Evolutionary conservation across 2,888 invertebrate species (phyloP).

Genomic region (Tipula confusa): DNA sequence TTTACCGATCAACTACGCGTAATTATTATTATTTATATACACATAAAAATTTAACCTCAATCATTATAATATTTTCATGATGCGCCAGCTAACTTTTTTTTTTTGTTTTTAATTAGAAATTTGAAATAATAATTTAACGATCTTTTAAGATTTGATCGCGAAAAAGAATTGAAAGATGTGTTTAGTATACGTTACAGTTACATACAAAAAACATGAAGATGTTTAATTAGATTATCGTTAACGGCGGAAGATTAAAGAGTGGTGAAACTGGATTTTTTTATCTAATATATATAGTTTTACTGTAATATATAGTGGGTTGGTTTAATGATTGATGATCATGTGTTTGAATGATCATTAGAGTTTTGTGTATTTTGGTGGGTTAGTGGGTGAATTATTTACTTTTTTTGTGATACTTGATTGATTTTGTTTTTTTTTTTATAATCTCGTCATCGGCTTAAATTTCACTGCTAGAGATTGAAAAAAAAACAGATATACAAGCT

Average conservation of each 20-base stretch:
- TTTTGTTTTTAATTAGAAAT: constrained; percentile 9
- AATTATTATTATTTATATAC: neutral
- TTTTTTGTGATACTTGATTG: no score
- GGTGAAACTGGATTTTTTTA: neutral
- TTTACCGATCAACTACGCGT: neutral
- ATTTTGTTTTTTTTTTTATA: no score
- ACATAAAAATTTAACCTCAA: neutral
- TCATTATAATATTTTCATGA: neutral
- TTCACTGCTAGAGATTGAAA: no score
- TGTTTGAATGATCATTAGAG: neutral
- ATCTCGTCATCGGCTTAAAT: no score
- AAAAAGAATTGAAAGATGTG: neutral
- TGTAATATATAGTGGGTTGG: neutral
- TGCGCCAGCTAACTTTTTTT: neutral
- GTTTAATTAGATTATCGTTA: neutral
- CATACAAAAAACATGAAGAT: neutral
- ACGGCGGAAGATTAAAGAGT: neutral
- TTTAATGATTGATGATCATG: neutral
- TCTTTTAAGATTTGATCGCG: neutral
- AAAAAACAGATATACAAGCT: no score
- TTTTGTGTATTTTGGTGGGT: neutral
- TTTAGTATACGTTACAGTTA: neutral
- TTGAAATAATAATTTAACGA: neutral
- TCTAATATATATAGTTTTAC: neutral
- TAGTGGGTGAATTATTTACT: neutral